phyloP scores from a whole-genome alignment of 64 coral and sea anemone species.

The Pachyseris speciosa region DNA sequence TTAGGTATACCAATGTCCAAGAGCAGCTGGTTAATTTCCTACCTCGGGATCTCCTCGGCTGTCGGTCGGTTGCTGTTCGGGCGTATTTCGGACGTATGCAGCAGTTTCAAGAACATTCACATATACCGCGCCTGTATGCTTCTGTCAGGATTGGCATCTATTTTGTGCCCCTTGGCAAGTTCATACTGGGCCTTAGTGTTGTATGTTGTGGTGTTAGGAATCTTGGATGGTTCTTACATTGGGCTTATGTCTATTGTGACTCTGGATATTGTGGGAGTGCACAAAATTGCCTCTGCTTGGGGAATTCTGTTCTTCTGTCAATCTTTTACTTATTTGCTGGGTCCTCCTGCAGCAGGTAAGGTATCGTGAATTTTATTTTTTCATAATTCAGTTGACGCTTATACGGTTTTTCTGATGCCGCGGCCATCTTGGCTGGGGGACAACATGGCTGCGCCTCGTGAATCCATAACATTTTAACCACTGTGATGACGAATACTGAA shows the following conservation, averaged over 20 bases:
- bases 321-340: slow-evolving; percentile 90
- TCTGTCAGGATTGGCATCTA: slow-evolving; percentile 67
- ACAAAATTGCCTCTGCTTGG: slow-evolving; percentile 85
- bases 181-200: slow-evolving; percentile 64
- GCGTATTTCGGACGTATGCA: slow-evolving; percentile 78
- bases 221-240: slow-evolving; percentile 92
- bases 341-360: slow-evolving; percentile 87
- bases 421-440: no score
- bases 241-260: slow-evolving; percentile 97
- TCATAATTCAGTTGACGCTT: no score
- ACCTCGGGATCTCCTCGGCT: slow-evolving; percentile 87
- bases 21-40: slow-evolving; percentile 90
- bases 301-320: slow-evolving; percentile 92
- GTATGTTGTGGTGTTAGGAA: slow-evolving; percentile 81
- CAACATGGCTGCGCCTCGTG: no score
- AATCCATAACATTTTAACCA: no score
- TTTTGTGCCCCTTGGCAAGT: slow-evolving; percentile 75
- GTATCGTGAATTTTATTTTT: neutral
- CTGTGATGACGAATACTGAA: no score
- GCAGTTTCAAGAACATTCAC: slow-evolving; percentile 72
- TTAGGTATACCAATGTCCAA: slow-evolving; percentile 63
- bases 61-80: slow-evolving; percentile 89
- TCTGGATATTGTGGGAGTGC: slow-evolving; percentile 74
- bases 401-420: no score
- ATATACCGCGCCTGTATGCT: slow-evolving; percentile 86